Conservation (phyloP, 1,140 invertebrate genomes). For the Whitmania pigra region DNA sequence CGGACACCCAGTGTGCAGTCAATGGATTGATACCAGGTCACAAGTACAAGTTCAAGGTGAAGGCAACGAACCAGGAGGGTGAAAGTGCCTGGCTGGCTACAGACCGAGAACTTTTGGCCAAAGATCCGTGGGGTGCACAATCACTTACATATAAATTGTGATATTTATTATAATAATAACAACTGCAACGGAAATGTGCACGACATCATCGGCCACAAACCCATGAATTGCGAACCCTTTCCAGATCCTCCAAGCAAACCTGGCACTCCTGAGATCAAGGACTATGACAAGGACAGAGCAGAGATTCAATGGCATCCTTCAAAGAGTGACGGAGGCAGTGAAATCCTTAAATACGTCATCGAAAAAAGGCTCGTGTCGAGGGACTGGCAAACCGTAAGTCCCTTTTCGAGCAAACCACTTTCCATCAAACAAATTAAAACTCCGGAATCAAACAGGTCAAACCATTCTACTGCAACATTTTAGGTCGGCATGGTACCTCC, state of each 20-base stretch:
- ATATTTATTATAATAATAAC: background rate
- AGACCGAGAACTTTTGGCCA: conserved; percentile 73
- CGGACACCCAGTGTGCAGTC: conserved; percentile 38
- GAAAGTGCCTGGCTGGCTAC: conserved; percentile 77
- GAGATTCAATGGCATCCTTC: conserved; percentile 83
- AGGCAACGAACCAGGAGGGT: conserved; percentile 84
- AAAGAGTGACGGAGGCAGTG: conserved; percentile 75
- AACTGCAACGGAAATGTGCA: background rate
- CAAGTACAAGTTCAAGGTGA: conserved; percentile 84
- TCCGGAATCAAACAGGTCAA: background rate
- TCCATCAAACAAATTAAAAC: background rate
- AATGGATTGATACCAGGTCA: conserved; percentile 68
- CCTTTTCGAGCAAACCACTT: background rate
- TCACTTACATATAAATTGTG: too few relatives aligned
- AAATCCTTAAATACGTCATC: conserved; percentile 90
- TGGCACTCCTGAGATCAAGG: conserved; percentile 72
- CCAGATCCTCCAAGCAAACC: conserved; percentile 74
- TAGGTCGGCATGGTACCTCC: conserved; percentile 19
- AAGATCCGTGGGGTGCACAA: conserved; percentile 80
- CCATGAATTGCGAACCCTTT: background rate
- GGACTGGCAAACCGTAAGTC: conserved; percentile 13
- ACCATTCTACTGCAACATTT: background rate
- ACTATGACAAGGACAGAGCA: conserved; percentile 88
- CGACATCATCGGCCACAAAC: too few relatives aligned
- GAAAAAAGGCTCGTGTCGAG: conserved; percentile 51